A percentile compares a stretch with the other conserved stretches of the same genome.
These are phyloP conservation scores for Halictus quadricinctus DNA, from an alignment of 2,888 invertebrate species.

Conservation along the genomic window DNA sequence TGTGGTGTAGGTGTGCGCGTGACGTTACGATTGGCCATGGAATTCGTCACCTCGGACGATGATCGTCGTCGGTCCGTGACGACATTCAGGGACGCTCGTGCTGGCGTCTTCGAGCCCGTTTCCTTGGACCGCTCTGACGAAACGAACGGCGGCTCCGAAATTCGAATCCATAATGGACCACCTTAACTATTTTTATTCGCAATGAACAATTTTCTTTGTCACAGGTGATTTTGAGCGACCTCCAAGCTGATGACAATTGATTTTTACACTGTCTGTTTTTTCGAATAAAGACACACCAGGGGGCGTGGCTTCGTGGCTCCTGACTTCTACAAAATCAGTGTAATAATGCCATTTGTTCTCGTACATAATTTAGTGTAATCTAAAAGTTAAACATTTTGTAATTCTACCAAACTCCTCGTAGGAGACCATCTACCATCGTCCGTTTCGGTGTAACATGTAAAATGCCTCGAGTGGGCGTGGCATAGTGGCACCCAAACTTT, in stretches of 20 bases:
- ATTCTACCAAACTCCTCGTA: too few species aligned
- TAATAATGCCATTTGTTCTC: too few species aligned
- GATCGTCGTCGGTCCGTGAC: constrained; percentile 5
- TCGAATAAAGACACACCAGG: neutral
- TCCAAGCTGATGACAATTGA: too few species aligned
- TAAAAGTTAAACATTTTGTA: too few species aligned
- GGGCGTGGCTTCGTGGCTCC: neutral
- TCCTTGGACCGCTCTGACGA: neutral
- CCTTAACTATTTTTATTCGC: too few species aligned
- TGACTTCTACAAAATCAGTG: neutral
- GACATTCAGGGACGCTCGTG: constrained; percentile 17
- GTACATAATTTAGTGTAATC: too few species aligned
- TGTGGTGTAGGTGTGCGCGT: constrained; percentile 7
- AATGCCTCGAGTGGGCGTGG: too few species aligned
- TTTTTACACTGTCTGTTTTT: neutral
- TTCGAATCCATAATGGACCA: neutral
- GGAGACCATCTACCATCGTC: too few species aligned
- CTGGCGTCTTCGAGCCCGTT: neutral
- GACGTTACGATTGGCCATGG: constrained; percentile 45
- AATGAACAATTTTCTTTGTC: neutral
- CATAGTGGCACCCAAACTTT: too few species aligned
- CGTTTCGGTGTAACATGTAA: too few species aligned
- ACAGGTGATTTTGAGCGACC: too few species aligned
- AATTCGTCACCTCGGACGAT: constrained; percentile 55
- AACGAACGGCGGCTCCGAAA: neutral